These are phyloP conservation scores for Solen grandis DNA, from an alignment of 1,140 invertebrate species.

Conservation along the genomic window DNA sequence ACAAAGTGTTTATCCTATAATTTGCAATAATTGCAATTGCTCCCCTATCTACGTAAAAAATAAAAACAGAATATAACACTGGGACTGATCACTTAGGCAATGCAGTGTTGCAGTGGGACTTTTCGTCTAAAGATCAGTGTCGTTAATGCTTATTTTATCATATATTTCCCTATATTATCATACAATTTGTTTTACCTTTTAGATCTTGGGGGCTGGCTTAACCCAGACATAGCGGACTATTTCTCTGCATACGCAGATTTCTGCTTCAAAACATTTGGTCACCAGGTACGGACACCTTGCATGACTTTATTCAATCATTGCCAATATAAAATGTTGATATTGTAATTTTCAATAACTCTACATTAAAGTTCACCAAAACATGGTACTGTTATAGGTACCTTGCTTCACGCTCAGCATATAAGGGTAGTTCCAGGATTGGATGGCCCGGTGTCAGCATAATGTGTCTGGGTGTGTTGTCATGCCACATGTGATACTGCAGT, in stretches of 20 bases:
- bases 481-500: too few relatives aligned
- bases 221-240: conserved; percentile 81
- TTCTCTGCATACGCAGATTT: conserved; percentile 82
- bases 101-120: too few relatives aligned
- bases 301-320: not conserved
- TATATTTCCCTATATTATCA: not conserved
- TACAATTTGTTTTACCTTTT: not conserved
- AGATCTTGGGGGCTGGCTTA: conserved; percentile 83
- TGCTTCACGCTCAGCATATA: not conserved
- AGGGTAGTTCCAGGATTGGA: not conserved
- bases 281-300: conserved; percentile 51
- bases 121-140: too few relatives aligned
- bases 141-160: not conserved
- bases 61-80: not conserved
- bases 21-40: too few relatives aligned
- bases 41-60: not conserved
- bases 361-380: not conserved
- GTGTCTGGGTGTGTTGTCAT: too few relatives aligned
- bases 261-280: conserved; percentile 79
- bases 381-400: not conserved
- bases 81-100: too few relatives aligned
- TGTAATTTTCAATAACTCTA: not conserved
- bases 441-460: too few relatives aligned
- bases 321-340: too few relatives aligned
- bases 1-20: too few relatives aligned